Evolutionary conservation across 2,113 vertebrate species (phyloP).

Genomic region (rabbit (Oryctolagus cuniculus)): DNA sequence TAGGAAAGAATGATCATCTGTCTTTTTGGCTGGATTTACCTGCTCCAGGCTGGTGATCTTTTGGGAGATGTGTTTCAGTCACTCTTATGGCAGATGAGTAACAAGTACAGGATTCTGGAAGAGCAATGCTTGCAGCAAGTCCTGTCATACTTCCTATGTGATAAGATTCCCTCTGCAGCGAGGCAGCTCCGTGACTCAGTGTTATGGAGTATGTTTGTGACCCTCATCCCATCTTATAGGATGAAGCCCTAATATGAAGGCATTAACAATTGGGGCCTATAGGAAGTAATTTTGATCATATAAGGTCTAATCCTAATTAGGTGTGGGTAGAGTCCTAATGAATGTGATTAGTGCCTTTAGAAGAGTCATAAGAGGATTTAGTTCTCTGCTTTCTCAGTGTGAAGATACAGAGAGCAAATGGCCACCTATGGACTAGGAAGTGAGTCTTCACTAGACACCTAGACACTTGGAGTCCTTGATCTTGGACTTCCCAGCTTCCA

Average conservation of each 20-base stretch:
- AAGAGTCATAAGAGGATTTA: neutral
- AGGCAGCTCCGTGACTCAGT: neutral
- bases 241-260: neutral
- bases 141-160: neutral
- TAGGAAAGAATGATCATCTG: neutral
- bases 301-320: neutral
- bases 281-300: neutral
- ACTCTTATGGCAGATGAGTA: neutral
- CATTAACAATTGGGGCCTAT: neutral
- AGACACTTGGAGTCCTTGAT: neutral
- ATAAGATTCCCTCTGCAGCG: neutral
- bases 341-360: neutral
- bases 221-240: no score
- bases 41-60: neutral
- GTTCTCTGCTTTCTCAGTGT: neutral
- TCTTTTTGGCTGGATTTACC: neutral
- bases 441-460: neutral
- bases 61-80: neutral
- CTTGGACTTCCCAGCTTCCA: neutral
- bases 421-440: neutral
- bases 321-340: neutral
- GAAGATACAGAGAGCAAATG: neutral
- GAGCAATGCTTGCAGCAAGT: neutral
- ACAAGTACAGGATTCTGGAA: neutral
- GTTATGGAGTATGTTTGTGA: neutral